A percentile compares a stretch with the other conserved stretches of the same genome.
Conservation (phyloP, 2,797 vertebrate species). For the Poecilia gillii region DNA sequence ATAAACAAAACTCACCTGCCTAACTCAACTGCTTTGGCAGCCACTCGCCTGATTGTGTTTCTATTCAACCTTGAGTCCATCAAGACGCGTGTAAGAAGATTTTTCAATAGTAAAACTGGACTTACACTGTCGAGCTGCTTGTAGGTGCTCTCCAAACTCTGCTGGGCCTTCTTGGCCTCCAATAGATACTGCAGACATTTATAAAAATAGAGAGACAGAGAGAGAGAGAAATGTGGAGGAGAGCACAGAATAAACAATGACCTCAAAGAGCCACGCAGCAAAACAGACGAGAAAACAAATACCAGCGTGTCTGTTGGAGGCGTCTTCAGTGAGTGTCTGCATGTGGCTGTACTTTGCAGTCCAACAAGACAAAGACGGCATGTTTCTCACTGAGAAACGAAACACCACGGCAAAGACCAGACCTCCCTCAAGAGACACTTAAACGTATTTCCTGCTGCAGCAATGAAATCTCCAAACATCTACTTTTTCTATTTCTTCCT, state of each 20-base stretch:
- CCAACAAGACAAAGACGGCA: constrained; percentile 47
- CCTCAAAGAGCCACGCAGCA: constrained; percentile 56
- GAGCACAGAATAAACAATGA: constrained; percentile 69
- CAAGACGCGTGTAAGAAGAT: neutral
- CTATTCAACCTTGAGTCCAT: neutral
- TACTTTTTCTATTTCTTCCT: neutral
- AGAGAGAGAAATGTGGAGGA: constrained; percentile 29
- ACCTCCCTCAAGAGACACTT: constrained; percentile 44
- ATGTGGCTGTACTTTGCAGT: constrained; percentile 41
- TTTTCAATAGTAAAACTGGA: constrained; percentile 17
- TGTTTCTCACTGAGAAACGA: constrained; percentile 60
- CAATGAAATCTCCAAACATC: constrained; percentile 38
- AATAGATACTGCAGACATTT: constrained; percentile 84
- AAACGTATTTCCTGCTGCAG: constrained; percentile 61
- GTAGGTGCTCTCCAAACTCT: constrained; percentile 87
- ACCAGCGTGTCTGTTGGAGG: constrained; percentile 64
- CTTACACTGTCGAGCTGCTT: constrained; percentile 91
- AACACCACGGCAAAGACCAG: constrained; percentile 37
- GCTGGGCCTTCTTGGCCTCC: constrained; percentile 89
- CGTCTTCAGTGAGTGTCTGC: constrained; percentile 57
- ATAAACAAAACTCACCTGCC: constrained; percentile 45
- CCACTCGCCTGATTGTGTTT: constrained; percentile 4
- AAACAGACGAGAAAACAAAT: constrained; percentile 68
- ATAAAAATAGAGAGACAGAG: constrained; percentile 59
- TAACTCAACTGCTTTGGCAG: constrained; percentile 10